Evolutionary conservation across 1,140 invertebrate species (phyloP).

Genomic region (Caenorhabditis briggsae): DNA sequence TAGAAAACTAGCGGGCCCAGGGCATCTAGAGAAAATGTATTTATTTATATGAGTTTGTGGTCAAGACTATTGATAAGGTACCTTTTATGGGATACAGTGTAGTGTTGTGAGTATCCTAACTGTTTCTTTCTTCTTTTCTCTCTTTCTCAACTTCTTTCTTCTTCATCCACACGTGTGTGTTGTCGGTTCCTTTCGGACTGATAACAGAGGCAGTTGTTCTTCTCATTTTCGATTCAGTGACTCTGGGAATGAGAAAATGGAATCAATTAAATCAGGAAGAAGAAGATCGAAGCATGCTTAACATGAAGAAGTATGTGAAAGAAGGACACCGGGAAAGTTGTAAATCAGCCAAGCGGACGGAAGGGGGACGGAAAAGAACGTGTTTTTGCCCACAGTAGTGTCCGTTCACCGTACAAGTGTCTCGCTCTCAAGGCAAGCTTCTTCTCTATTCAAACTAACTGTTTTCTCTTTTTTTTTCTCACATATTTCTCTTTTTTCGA

Average conservation of each 20-base stretch:
- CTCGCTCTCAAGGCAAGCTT: slow-evolving; percentile 48
- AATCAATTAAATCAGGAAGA: neutral
- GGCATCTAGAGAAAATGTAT: no score
- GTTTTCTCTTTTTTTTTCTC: slow-evolving; percentile 25
- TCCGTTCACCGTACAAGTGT: slow-evolving; percentile 42
- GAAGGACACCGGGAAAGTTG: slow-evolving; percentile 43
- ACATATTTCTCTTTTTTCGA: slow-evolving; percentile 22
- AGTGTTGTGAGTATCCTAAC: slow-evolving; percentile 30
- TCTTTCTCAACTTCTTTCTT: neutral
- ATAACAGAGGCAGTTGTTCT: neutral
- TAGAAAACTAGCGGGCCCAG: no score
- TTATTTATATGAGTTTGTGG: neutral
- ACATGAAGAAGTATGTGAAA: slow-evolving; percentile 33
- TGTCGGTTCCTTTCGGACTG: slow-evolving; percentile 2
- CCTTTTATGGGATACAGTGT: slow-evolving; percentile 19
- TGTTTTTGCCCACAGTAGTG: slow-evolving; percentile 17
- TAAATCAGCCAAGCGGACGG: slow-evolving; percentile 1
- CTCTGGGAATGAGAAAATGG: neutral
- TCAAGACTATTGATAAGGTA: slow-evolving; percentile 21
- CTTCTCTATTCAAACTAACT: slow-evolving; percentile 43
- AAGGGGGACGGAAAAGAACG: slow-evolving; percentile 38
- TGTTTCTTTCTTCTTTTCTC: slow-evolving; percentile 34
- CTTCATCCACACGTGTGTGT: neutral
- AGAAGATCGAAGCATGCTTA: neutral
- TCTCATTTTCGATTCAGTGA: slow-evolving; percentile 23